Evolutionary conservation across 2,113 vertebrate species (phyloP).

Genomic region (Cephalopholis sonnerati): DNA sequence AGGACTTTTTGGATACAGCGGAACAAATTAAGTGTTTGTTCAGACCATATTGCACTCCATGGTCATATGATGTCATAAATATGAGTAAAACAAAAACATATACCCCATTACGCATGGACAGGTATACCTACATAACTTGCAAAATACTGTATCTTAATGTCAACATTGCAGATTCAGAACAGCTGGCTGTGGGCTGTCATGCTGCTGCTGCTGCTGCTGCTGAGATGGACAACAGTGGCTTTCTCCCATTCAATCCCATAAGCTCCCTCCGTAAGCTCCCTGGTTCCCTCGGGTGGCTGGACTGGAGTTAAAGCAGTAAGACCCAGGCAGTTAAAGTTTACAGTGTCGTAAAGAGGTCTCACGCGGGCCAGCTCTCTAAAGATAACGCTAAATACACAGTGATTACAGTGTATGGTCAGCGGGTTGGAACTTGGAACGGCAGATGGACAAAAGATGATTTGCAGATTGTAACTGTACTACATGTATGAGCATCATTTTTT

Average conservation of each 20-base stretch:
- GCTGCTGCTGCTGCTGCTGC: constrained; percentile 39
- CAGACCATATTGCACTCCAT: neutral
- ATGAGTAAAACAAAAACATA: neutral
- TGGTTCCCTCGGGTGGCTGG: constrained; percentile 76
- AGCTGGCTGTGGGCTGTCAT: constrained; percentile 37
- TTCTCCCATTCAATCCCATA: constrained; percentile 75
- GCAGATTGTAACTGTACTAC: constrained; percentile 33
- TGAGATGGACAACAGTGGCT: constrained; percentile 65
- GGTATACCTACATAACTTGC: neutral
- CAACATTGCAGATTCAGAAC: constrained; percentile 25
- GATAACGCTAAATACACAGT: constrained; percentile 82
- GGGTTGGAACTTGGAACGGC: constrained; percentile 65
- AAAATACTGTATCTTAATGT: neutral
- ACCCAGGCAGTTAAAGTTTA: constrained; percentile 83
- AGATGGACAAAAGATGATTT: constrained; percentile 56
- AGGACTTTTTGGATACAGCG: neutral
- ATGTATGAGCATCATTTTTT: constrained; percentile 21
- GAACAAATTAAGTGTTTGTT: neutral
- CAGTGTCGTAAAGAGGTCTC: constrained; percentile 80
- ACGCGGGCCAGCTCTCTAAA: constrained; percentile 76
- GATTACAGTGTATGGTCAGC: constrained; percentile 78
- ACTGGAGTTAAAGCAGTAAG: constrained; percentile 74
- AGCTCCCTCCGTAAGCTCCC: constrained; percentile 69
- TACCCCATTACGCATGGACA: neutral
- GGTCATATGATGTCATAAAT: neutral